Evolutionary conservation across 2,113 vertebrate species (phyloP), one percentile per base, ranked within the genome.

Genomic region (Chloropsis hardwickii): DNA sequence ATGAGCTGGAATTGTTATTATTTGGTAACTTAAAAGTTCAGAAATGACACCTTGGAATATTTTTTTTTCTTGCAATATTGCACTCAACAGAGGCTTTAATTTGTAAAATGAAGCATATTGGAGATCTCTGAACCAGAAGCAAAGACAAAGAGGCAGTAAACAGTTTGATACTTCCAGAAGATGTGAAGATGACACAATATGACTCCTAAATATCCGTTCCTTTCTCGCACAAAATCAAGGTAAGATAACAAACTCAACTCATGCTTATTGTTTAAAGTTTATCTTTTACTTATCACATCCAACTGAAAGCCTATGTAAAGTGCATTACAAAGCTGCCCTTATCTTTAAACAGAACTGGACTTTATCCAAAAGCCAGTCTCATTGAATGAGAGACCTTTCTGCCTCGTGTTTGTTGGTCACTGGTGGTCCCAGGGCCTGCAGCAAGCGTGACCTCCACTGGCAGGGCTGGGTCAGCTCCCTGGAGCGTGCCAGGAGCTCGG

Each of bases 401-500:
- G 37, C 48, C 16, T 50, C 10, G 27, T 71, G n/a, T 42, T 14
- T 31, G 0, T 21, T 7, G 31, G 12, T n/a, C 65, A 11, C 21
- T 44, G 54, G 21, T 28, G 51, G 14, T 48, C 11, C 21, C 62
- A 64, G 31, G 22, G 31, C 35, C 53, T 21, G 14, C 58, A 71
- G 67, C 9, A 50, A 80, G 28, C 9, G 4, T 5, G 39, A 57
- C 19, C 31, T 82, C 12, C n/a, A 8, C 27, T 1, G 1, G 16
- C 8, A 53, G 44, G 44, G 39, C 8, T 42, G 40, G 16, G 7
- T 24, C 64, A 47, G 42, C n/a, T 47, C 9, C 22, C 15, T 12
- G 16, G 14, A 18, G 40, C 0, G 0, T 2, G 2, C 37, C 37
- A 28, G 53, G 42, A 81, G 9, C 48, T 81, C 0, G 0, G 11